Conservation (phyloP, 2,113 vertebrate genomes). For the Macquaria ambigua region DNA sequence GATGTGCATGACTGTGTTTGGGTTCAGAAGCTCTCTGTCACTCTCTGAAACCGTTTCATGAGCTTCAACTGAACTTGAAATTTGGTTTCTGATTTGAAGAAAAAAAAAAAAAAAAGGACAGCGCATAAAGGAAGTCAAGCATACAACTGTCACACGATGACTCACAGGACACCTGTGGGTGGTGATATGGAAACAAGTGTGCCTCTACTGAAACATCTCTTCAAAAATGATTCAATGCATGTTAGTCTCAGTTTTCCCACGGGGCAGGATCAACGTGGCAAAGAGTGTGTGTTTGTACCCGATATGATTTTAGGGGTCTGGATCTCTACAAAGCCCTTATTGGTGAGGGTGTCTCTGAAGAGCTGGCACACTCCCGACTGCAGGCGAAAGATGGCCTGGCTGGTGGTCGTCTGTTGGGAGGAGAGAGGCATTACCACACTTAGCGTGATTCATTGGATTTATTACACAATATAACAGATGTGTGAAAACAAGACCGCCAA, state of each 20-base stretch:
- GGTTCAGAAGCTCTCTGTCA: not conserved
- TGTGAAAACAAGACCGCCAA: slow-evolving; percentile 38
- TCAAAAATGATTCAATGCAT: not conserved
- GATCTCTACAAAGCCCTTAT: slow-evolving; percentile 97
- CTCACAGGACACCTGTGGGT: slow-evolving; percentile 44
- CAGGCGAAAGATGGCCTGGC: slow-evolving; percentile 94
- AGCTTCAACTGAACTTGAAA: not conserved
- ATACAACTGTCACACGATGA: slow-evolving; percentile 54
- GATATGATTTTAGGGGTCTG: slow-evolving; percentile 99
- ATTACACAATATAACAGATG: slow-evolving; percentile 58
- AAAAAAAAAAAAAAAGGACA: not conserved
- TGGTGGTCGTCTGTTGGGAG: slow-evolving; percentile 92
- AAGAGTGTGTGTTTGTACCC: slow-evolving; percentile 80
- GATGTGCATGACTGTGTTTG: not conserved
- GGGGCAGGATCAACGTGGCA: not conserved
- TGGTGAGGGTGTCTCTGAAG: slow-evolving; percentile 94
- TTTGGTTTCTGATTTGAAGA: slow-evolving; percentile 30
- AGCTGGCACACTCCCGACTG: slow-evolving; percentile 96
- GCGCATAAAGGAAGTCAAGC: slow-evolving; percentile 46
- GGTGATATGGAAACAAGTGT: slow-evolving; percentile 3
- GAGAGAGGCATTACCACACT: slow-evolving; percentile 19
- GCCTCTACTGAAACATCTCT: not conserved
- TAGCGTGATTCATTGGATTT: slow-evolving; percentile 33
- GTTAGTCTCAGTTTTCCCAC: not conserved
- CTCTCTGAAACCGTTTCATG: not conserved